Evolutionary conservation across 2,888 invertebrate species (phyloP), one percentile per base, ranked within the genome.

Genomic region (Drepanosiphum platanoidis): DNA sequence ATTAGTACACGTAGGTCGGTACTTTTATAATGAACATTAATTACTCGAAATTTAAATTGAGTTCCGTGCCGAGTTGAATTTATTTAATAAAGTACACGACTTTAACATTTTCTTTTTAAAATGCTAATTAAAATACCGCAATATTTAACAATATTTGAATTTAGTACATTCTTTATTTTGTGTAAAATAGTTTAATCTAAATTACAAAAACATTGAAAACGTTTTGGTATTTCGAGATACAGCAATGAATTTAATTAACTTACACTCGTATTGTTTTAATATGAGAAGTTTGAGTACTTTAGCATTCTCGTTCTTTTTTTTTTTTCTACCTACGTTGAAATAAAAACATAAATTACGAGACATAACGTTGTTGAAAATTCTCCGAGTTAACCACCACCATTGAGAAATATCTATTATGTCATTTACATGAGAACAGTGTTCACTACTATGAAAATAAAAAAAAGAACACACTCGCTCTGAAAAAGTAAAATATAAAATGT

Each of bases 341-440:
- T 77, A 36, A 71, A n/a, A 42, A 39, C n/a, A 39, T 5, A 39
- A 1, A 77, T 36, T 39, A 66, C 22, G n/a, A 9, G 18, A n/a
- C n/a, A n/a, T n/a, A n/a, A n/a, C n/a, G 11, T 78, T 64, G 39
- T 78, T 30, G 64, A 78, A 64, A 30, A 30, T 13, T 13, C n/a
- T 0, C 11, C 2, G 61, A 75, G 77, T 77, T 75, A 61, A 9
- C 27, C n/a, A 46, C 15, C 2, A n/a, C n/a, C n/a, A 46, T 74
- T 34, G 34, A 3, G 18, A 61, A 77, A 39, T 61, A 64, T 77
- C 27, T 61, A 61, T 79, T 30, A 66, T n/a, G n/a, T 79, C 18
- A n/a, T 68, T 68, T n/a, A 64, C 4, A 34, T 1, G 32, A 79
- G n/a, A 68, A 9, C n/a, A 9, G 9, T 66, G 27, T 70, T 68